Conservation (phyloP, 1,140 invertebrate species). For the Hycleus cichorii region DNA sequence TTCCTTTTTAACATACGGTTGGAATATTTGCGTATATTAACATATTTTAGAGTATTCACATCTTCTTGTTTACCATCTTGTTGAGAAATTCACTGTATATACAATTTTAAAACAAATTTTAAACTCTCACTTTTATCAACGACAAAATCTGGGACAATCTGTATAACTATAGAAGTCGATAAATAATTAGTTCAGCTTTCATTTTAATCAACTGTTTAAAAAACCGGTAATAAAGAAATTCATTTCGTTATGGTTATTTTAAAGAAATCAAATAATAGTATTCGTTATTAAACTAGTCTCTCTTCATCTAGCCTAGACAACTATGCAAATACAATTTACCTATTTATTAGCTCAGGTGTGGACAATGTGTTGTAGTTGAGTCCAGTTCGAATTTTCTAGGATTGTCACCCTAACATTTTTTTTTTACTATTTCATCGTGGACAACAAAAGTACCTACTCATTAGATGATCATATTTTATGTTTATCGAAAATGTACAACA, state of each 20-base stretch:
- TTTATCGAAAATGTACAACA: not conserved
- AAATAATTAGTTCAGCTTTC: slow-evolving; percentile 4
- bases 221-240: slow-evolving; percentile 10
- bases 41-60: too few relatives aligned
- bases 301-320: slow-evolving; percentile 8
- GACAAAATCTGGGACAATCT: too few relatives aligned
- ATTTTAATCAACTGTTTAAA: not conserved
- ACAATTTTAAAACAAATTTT: too few relatives aligned
- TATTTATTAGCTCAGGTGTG: slow-evolving; percentile 17
- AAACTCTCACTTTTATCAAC: too few relatives aligned
- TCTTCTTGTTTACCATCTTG: too few relatives aligned
- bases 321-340: slow-evolving; percentile 17
- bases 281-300: not conserved
- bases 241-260: slow-evolving; percentile 8
- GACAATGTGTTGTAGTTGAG: slow-evolving; percentile 4
- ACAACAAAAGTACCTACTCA: slow-evolving; percentile 1
- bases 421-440: not conserved
- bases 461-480: slow-evolving; percentile 7
- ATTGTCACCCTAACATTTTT: too few relatives aligned
- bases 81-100: too few relatives aligned
- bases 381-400: not conserved
- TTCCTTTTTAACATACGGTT: too few relatives aligned
- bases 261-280: not conserved
- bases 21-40: too few relatives aligned
- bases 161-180: not conserved